Evolutionary conservation across 2,888 invertebrate species (phyloP), one percentile per base, ranked within the genome.

Genomic region (Diplazon laetatorius): DNA sequence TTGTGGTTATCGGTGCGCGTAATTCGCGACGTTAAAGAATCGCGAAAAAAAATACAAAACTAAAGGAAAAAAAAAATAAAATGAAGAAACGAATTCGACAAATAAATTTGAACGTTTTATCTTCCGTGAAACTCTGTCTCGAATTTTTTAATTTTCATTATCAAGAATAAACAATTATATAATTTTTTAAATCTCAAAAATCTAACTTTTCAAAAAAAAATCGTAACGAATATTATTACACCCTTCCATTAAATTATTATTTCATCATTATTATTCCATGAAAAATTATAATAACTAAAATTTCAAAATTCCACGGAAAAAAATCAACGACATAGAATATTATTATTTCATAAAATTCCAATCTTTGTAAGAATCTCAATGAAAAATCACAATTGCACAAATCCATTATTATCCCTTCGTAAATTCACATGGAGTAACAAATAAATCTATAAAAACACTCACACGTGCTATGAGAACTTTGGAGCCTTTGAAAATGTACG

Each of bases 1-100:
- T 90, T 89, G 83, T 80, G 85, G 76, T 78, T 87, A 87, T 85
- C 85, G 83, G 83, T 66, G 86, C 86, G 85, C 80, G 82, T 86
- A 83, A 89, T 87, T 87, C 80, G 82, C 82, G 81, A 78, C 75
- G 63, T 63, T 59, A n/a, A 69, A 39, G 68, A 75, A 78, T 68
- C 62, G 25, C 14, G 48, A 71, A 68, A n/a, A n/a, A n/a, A n/a
- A n/a, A n/a, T n/a, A n/a, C n/a, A n/a, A n/a, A n/a, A n/a, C n/a
- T n/a, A n/a, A n/a, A n/a, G n/a, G n/a, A n/a, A n/a, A n/a, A n/a
- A n/a, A n/a, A n/a, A n/a, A n/a, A n/a, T n/a, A n/a, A n/a, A n/a
- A n/a, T n/a, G n/a, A n/a, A 73, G 69, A 59, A 73, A 44, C 66
- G 42, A 25, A 35, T 16, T 12, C 66, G n/a, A 57, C 66, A 42